Conservation (phyloP, 2,113 vertebrate genomes). For the Taxidea taxus region DNA sequence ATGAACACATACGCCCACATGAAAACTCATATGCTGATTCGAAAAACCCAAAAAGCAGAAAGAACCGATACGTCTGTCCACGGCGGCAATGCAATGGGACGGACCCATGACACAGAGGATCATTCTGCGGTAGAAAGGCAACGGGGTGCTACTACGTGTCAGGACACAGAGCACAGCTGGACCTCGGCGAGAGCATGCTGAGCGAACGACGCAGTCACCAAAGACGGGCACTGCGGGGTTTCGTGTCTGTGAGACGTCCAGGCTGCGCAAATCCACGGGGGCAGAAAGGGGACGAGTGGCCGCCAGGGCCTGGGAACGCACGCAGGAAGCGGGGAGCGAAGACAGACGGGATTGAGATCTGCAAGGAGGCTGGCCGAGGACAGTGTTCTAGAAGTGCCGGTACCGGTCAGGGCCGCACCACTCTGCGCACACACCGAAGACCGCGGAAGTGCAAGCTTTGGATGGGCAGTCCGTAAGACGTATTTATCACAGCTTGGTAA, state of each 20-base stretch:
- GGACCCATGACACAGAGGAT: neutral
- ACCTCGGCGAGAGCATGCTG: no score
- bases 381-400: neutral
- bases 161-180: no score
- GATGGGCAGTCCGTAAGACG: neutral
- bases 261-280: neutral
- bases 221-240: no score
- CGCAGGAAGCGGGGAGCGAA: neutral
- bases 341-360: neutral
- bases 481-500: neutral
- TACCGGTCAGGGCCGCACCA: neutral
- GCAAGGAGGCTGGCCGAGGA: neutral
- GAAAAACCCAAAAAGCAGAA: neutral
- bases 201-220: no score
- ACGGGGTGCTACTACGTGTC: neutral
- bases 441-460: neutral
- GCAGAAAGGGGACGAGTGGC: neutral
- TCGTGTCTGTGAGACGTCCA: neutral
- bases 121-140: neutral
- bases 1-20: neutral
- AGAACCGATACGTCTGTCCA: neutral
- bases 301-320: neutral
- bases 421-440: no score
- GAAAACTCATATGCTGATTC: neutral
- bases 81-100: accelerated